Percentiles rank a stretch among this genome's conserved stretches.
phyloP scores from a whole-genome alignment of 2,797 vertebrate genomes.

The Lagorchestes hirsutus region DNA sequence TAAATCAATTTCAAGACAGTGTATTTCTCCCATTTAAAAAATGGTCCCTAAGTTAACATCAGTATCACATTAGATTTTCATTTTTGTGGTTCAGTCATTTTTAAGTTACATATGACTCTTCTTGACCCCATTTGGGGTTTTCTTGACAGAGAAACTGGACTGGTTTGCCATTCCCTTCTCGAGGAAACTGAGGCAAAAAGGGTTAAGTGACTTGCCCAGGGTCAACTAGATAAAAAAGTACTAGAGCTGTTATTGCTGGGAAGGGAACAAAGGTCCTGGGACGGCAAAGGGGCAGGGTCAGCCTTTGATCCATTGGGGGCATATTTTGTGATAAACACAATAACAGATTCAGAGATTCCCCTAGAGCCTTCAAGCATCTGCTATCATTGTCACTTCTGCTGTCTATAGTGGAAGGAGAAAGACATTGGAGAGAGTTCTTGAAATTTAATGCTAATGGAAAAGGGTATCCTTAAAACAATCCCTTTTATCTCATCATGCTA shows the following conservation, averaged over 20 bases:
- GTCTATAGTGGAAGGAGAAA: not conserved
- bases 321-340: not conserved
- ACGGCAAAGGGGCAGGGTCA: not conserved
- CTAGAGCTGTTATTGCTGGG: not conserved
- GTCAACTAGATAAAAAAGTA: not conserved
- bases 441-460: not conserved
- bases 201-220: not conserved
- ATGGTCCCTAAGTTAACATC: not conserved
- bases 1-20: not conserved
- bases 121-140: not conserved
- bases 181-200: not conserved
- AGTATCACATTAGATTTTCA: not conserved
- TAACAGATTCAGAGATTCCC: not conserved
- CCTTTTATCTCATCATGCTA: not conserved
- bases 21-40: not conserved
- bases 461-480: not conserved
- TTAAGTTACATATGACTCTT: not conserved
- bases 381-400: not conserved
- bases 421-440: not conserved
- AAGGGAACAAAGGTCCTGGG: not conserved
- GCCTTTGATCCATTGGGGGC: not conserved
- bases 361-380: not conserved
- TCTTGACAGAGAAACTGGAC: not conserved
- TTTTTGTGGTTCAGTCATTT: not conserved
- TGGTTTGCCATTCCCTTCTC: not conserved